Percentiles rank a stretch among this genome's conserved stretches.
Evolutionary conservation across 2,113 vertebrate species (phyloP).

Genomic region (Indicator maculatus): DNA sequence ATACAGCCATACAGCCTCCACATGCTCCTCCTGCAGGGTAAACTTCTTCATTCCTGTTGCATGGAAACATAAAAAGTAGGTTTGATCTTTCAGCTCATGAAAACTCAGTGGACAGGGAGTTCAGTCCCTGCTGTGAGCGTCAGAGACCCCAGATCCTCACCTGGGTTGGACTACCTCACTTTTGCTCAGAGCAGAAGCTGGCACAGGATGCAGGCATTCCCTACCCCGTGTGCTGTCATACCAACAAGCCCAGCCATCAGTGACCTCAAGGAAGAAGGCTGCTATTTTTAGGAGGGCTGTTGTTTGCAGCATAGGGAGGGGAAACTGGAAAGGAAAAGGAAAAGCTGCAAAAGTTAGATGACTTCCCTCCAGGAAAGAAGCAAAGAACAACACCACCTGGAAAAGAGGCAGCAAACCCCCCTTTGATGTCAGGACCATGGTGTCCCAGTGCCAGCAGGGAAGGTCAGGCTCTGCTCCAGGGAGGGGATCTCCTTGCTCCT

Average conservation of each 20-base stretch:
- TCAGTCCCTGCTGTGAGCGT: background rate
- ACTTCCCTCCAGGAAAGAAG: background rate
- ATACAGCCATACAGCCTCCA: background rate
- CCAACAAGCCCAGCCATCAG: background rate
- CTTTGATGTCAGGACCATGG: rapidly evolving
- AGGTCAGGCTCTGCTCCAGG: background rate
- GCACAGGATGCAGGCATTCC: rapidly evolving
- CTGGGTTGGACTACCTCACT: rapidly evolving
- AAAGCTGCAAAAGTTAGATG: background rate
- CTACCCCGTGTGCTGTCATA: background rate
- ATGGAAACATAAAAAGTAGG: background rate
- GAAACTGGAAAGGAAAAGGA: background rate
- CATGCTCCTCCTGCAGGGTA: background rate
- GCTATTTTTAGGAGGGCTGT: background rate
- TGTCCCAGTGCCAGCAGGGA: background rate
- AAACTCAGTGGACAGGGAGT: background rate
- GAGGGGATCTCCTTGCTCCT: background rate
- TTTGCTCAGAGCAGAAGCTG: background rate
- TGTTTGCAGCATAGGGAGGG: background rate
- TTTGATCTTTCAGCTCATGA: background rate
- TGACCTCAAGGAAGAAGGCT: background rate
- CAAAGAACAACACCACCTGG: background rate
- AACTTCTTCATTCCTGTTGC: background rate
- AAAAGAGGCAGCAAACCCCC: background rate
- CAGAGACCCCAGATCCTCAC: background rate